Conservation (phyloP, 2,797 vertebrate species). For the Pantherophis vulpinus region DNA sequence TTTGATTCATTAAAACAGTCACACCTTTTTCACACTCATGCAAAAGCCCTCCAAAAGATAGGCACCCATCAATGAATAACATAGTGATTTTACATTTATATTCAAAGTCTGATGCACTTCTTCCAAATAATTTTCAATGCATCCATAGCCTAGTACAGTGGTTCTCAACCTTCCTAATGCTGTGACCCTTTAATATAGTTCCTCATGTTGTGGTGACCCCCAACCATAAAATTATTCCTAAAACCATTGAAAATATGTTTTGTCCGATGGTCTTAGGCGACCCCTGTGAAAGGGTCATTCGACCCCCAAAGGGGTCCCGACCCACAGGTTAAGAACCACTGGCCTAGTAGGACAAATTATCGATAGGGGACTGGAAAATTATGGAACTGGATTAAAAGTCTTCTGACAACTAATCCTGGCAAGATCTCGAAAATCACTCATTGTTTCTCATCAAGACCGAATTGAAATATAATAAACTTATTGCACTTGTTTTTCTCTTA, state of each 20-base stretch:
- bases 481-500: conserved; percentile 1
- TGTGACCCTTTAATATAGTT: too few species aligned
- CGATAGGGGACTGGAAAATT: conserved; percentile 27
- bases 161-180: too few species aligned
- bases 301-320: too few species aligned
- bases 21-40: background rate
- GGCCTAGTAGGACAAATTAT: conserved; percentile 14
- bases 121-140: background rate
- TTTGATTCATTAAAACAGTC: background rate
- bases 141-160: background rate
- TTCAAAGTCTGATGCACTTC: background rate
- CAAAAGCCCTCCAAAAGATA: background rate
- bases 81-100: background rate
- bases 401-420: conserved; percentile 27
- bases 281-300: too few species aligned
- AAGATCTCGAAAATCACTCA: conserved; percentile 12
- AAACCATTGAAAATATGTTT: too few species aligned
- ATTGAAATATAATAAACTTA: background rate
- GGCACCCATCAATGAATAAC: background rate
- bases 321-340: too few species aligned
- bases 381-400: conserved; percentile 42
- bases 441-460: conserved; percentile 35
- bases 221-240: too few species aligned
- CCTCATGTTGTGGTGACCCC: too few species aligned
- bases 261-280: too few species aligned